Conservation (phyloP, 2,797 vertebrate genomes). For the Nothura maculosa region DNA sequence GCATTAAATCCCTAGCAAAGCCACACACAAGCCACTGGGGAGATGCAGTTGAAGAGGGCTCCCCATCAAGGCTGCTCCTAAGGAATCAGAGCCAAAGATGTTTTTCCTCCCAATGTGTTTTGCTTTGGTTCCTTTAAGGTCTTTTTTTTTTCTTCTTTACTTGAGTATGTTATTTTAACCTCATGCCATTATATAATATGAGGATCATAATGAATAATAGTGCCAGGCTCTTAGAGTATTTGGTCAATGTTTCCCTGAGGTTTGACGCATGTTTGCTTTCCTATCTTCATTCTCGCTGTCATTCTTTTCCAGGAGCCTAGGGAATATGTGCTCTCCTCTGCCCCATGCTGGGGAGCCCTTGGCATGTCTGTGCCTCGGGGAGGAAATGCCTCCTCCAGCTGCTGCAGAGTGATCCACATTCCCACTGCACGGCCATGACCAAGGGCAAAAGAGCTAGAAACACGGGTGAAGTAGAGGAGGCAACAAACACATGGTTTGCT, state of each 20-base stretch:
- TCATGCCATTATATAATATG: conserved; percentile 35
- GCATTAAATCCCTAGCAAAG: neutral
- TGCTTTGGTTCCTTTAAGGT: conserved; percentile 26
- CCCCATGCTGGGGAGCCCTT: neutral
- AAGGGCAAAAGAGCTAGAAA: neutral
- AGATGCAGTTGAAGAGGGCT: conserved; percentile 11
- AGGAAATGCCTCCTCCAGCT: neutral
- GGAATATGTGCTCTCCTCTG: neutral
- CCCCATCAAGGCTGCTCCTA: neutral
- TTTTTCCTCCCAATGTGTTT: conserved; percentile 32
- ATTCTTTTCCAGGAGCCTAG: neutral
- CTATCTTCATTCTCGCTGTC: neutral
- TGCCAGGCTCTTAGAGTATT: conserved; percentile 39
- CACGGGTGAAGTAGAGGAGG: neutral
- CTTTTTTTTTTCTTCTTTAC: conserved; percentile 32
- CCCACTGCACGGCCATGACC: rapidly evolving
- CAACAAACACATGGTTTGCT: neutral
- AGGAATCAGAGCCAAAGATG: neutral
- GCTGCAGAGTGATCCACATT: rapidly evolving
- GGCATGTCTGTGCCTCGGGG: neutral
- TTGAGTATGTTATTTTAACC: conserved; percentile 59
- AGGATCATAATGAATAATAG: conserved; percentile 48
- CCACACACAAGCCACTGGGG: neutral
- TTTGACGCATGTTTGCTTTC: neutral
- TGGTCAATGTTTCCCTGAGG: conserved; percentile 50